Percentiles rank a stretch among this genome's conserved stretches.
Conservation (phyloP, 2,888 invertebrate species). For the Trichopoda pennipes region DNA sequence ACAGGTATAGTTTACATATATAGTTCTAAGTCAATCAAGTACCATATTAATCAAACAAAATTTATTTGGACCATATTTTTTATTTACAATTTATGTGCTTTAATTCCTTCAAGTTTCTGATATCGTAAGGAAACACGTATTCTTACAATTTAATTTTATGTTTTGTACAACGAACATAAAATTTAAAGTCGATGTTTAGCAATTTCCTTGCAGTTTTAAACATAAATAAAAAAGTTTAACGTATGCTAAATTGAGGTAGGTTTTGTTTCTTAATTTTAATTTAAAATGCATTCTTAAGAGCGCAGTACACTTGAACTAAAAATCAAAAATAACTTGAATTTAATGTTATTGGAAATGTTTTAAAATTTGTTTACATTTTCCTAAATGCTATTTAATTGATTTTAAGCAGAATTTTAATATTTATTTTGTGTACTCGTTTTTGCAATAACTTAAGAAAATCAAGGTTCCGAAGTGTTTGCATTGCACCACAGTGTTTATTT, state of each 20-base stretch:
- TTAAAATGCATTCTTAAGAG: not conserved
- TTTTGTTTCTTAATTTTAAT: not conserved
- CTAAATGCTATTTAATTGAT: not conserved
- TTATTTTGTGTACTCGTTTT: not conserved
- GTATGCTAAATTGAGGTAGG: constrained; percentile 15
- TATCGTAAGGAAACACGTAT: not conserved
- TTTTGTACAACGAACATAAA: constrained; percentile 9
- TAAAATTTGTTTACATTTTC: not conserved
- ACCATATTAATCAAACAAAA: too few relatives aligned
- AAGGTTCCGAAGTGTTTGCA: not conserved
- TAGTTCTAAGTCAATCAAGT: too few relatives aligned
- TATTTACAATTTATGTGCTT: not conserved
- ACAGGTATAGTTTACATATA: too few relatives aligned
- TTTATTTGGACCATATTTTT: too few relatives aligned
- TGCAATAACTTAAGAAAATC: not conserved
- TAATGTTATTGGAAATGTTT: not conserved
- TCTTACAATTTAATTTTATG: not conserved
- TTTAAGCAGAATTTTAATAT: not conserved
- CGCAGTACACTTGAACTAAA: too few relatives aligned
- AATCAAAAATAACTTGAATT: not conserved
- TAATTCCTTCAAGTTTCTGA: not conserved
- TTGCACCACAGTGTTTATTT: not conserved
- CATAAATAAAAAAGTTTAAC: constrained; percentile 3
- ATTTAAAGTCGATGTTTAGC: constrained; percentile 42
- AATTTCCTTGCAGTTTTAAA: constrained; percentile 26